phyloP scores from a whole-genome alignment of 2,888 invertebrate genomes.

The Chrysina gloriosa region DNA sequence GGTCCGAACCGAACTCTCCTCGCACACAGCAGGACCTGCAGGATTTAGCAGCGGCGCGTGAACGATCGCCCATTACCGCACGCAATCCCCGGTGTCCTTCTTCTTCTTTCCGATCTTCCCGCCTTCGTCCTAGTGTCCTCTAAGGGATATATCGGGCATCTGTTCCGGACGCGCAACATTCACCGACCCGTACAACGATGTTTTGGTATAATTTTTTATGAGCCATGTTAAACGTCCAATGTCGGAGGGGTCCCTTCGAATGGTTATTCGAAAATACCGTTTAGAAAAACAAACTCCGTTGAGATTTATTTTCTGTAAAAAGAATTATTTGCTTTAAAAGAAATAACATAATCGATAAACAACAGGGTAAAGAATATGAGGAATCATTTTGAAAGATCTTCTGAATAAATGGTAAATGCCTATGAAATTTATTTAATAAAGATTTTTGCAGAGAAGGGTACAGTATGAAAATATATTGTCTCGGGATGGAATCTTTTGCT shows the following conservation, averaged over 20 bases:
- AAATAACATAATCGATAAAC: too few species aligned
- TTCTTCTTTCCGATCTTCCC: conserved; percentile 9
- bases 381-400: too few species aligned
- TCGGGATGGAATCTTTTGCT: too few species aligned
- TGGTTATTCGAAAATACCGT: background rate
- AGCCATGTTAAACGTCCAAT: conserved; percentile 10
- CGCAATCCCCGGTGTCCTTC: conserved; percentile 22
- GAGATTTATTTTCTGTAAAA: too few species aligned
- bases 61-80: conserved; percentile 10
- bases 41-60: conserved; percentile 23
- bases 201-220: conserved; percentile 27
- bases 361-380: too few species aligned
- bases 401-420: too few species aligned
- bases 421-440: too few species aligned
- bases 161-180: conserved; percentile 22
- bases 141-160: conserved; percentile 7
- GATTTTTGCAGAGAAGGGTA: too few species aligned
- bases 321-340: too few species aligned
- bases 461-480: too few species aligned
- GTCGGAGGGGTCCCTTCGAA: background rate
- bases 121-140: background rate
- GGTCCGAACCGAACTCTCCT: conserved; percentile 43
- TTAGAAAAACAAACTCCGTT: too few species aligned
- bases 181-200: conserved; percentile 19
- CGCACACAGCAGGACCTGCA: conserved; percentile 30